phyloP scores from a whole-genome alignment of 2,888 invertebrate genomes.

The Danaus chrysippus region DNA sequence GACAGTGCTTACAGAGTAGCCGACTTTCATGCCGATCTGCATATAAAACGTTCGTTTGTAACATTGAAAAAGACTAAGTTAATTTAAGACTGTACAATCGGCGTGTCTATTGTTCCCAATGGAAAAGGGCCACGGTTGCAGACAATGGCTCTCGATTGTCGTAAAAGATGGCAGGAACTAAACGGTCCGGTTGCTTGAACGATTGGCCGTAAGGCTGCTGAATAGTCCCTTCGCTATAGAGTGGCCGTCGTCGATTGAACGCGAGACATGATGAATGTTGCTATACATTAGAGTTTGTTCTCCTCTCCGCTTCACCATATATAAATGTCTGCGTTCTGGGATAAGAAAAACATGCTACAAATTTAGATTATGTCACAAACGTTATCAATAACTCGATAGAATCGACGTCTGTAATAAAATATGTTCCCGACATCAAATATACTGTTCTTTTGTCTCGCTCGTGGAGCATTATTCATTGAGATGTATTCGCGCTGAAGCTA shows the following conservation, averaged over 20 bases:
- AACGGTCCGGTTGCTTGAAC: conserved; percentile 60
- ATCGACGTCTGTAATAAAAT: conserved; percentile 21
- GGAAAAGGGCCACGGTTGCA: conserved; percentile 37
- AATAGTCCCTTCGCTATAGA: conserved; percentile 46
- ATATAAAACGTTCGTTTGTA: conserved; percentile 14
- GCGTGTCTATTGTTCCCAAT: conserved; percentile 49
- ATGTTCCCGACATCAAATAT: conserved; percentile 18
- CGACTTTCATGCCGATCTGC: no score
- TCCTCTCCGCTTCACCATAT: conserved; percentile 43
- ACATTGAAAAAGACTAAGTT: conserved; percentile 42
- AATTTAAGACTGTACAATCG: conserved; percentile 40
- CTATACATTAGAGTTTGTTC: conserved; percentile 48
- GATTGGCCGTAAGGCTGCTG: conserved; percentile 57
- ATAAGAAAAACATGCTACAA: conserved; percentile 22
- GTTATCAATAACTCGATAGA: conserved; percentile 20
- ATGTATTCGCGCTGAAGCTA: conserved; percentile 20
- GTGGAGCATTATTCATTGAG: conserved; percentile 25
- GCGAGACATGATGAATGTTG: conserved; percentile 50
- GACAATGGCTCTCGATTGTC: conserved; percentile 54
- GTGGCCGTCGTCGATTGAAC: conserved; percentile 47
- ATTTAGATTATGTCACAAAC: conserved; percentile 22
- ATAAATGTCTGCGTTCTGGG: conserved; percentile 34
- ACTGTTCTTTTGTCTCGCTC: conserved; percentile 21
- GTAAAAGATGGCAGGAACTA: conserved; percentile 65
- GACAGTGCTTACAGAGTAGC: no score